Conservation (phyloP, 2,797 vertebrate species). For the Carduelis carduelis region DNA sequence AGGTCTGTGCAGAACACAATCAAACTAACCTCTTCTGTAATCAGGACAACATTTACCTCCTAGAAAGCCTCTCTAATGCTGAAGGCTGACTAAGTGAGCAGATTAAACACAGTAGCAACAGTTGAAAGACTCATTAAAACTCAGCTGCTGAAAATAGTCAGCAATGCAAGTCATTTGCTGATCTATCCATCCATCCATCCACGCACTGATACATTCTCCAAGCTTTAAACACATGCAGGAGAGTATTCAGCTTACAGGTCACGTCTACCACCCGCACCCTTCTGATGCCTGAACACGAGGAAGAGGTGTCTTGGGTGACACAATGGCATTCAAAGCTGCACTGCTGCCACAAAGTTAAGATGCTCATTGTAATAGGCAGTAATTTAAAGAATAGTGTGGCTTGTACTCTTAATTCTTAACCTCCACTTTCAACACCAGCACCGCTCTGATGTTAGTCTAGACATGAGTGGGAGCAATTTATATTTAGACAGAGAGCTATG, state of each 20-base stretch:
- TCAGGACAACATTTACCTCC: conserved; percentile 29
- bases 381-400: neutral
- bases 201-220: neutral
- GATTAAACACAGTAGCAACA: conserved; percentile 45
- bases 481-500: neutral
- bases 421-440: neutral
- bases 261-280: neutral
- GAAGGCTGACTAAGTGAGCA: neutral
- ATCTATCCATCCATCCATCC: conserved; percentile 1
- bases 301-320: neutral
- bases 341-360: neutral
- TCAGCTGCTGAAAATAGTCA: conserved; percentile 21
- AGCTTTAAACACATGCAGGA: neutral
- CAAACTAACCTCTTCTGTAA: conserved; percentile 34
- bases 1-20: conserved; percentile 25
- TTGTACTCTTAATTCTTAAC: neutral
- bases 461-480: conserved; percentile 1
- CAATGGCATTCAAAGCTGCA: neutral
- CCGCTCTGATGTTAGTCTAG: neutral
- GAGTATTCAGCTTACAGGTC: neutral
- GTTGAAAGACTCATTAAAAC: conserved; percentile 42
- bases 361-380: neutral
- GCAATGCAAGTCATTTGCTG: neutral
- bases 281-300: neutral
- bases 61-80: conserved; percentile 29